These are phyloP conservation scores for Trichoplusia ni DNA, from an alignment of 1,140 invertebrate species.

Conservation along the genomic window DNA sequence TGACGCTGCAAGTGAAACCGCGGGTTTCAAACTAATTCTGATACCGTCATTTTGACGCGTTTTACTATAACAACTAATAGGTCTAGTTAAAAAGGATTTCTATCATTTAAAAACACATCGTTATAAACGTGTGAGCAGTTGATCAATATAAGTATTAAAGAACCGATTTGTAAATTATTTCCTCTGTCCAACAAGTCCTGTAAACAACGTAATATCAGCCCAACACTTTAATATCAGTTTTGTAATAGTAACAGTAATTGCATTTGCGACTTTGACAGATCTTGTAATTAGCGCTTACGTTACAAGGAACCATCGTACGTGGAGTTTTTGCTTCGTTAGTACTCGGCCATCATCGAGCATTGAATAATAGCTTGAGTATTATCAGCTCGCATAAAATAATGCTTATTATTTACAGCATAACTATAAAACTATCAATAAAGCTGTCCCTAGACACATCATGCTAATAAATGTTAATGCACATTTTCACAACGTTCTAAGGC, in stretches of 20 bases:
- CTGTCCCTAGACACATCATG: not conserved
- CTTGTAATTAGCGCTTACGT: conserved; percentile 5
- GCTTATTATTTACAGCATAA: conserved; percentile 21
- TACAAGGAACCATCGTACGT: not conserved
- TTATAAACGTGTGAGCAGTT: too few relatives aligned
- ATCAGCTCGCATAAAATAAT: conserved; percentile 10
- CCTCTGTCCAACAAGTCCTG: too few relatives aligned
- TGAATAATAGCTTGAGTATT: conserved; percentile 10
- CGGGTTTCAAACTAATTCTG: conserved; percentile 9
- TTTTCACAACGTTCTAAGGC: too few relatives aligned
- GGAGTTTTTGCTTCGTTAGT: conserved; percentile 1
- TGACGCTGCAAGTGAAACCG: conserved; percentile 46
- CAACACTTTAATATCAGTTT: conserved; percentile 14
- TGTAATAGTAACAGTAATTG: conserved; percentile 12
- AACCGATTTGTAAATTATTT: too few relatives aligned
- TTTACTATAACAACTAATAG: too few relatives aligned
- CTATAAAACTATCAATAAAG: conserved; percentile 27
- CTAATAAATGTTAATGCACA: conserved; percentile 4
- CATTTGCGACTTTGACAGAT: conserved; percentile 10
- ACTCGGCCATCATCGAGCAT: too few relatives aligned
- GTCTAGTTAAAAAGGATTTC: too few relatives aligned
- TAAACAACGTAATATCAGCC: too few relatives aligned
- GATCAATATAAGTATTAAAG: too few relatives aligned
- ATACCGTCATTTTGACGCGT: too few relatives aligned
- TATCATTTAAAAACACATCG: too few relatives aligned